Conservation (phyloP, 2,113 vertebrate species). For the Serilophus lunatus region DNA sequence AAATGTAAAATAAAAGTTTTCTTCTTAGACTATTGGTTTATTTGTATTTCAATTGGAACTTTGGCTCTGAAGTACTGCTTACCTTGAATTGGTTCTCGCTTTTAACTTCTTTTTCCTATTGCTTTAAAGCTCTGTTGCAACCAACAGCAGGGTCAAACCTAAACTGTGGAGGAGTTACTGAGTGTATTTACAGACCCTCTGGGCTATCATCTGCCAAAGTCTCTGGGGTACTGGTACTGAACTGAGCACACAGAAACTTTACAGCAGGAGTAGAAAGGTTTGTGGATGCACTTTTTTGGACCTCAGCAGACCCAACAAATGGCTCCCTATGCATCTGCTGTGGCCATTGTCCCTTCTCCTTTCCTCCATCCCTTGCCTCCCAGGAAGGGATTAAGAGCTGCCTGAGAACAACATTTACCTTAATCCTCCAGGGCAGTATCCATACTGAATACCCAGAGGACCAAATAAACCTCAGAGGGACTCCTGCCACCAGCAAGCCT, state of each 20-base stretch:
- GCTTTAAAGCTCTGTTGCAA: not conserved
- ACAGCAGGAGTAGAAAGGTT: not conserved
- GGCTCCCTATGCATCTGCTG: rapidly evolving
- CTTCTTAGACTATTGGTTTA: not conserved
- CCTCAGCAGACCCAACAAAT: not conserved
- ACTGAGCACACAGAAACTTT: not conserved
- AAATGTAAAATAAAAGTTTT: not conserved
- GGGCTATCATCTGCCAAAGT: not conserved
- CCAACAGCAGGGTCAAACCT: not conserved
- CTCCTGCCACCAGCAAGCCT: not conserved
- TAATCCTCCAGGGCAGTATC: not conserved
- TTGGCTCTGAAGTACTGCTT: not conserved
- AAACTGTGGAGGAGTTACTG: not conserved
- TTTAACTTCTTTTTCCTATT: not conserved
- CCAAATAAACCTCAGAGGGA: not conserved
- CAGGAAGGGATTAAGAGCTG: not conserved
- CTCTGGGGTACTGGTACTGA: rapidly evolving
- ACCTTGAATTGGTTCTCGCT: not conserved
- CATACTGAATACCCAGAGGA: not conserved
- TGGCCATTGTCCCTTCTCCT: not conserved
- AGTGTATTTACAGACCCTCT: not conserved
- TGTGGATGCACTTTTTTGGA: not conserved
- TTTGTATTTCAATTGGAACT: not conserved
- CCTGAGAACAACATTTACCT: not conserved
- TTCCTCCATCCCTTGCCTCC: not conserved